These are phyloP conservation scores for Monopterus albus DNA, from an alignment of 2,113 vertebrate genomes.

Conservation along the genomic window DNA sequence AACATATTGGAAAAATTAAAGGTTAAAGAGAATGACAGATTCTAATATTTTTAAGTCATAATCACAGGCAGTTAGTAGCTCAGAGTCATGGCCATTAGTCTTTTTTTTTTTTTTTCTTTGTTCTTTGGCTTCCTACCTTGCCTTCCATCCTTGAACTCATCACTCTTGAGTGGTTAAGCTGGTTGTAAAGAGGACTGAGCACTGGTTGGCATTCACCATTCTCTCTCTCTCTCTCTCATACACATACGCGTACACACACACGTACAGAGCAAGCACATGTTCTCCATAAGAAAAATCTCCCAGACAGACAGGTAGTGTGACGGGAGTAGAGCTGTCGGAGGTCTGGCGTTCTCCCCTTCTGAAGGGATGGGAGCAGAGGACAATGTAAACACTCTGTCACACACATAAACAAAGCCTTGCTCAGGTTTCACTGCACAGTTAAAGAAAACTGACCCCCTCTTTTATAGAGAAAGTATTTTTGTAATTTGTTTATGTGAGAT, in stretches of 20 bases:
- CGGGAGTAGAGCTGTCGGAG: constrained; percentile 64
- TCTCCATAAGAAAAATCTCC: constrained; percentile 67
- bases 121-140: constrained; percentile 14
- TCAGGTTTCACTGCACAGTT: constrained; percentile 72
- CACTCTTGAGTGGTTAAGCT: constrained; percentile 44
- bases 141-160: constrained; percentile 51
- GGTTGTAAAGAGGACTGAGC: constrained; percentile 47
- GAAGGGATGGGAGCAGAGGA: constrained; percentile 68
- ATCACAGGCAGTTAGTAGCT: neutral
- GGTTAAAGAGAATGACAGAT: constrained; percentile 22
- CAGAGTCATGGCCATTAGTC: constrained; percentile 26
- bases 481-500: constrained; percentile 81
- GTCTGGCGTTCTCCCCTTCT: constrained; percentile 55
- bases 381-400: constrained; percentile 80
- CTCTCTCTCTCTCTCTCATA: constrained; percentile 24
- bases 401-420: constrained; percentile 74
- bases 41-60: constrained; percentile 26
- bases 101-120: constrained; percentile 2
- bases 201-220: constrained; percentile 42
- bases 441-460: constrained; percentile 59
- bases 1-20: constrained; percentile 15
- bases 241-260: neutral
- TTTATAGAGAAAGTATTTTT: constrained; percentile 78
- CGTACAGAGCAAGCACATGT: constrained; percentile 60
- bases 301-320: constrained; percentile 73